Base-by-base conservation (phyloP, 64 coral and sea anemone species). In the Hydrozoanthus tunicans region DNA sequence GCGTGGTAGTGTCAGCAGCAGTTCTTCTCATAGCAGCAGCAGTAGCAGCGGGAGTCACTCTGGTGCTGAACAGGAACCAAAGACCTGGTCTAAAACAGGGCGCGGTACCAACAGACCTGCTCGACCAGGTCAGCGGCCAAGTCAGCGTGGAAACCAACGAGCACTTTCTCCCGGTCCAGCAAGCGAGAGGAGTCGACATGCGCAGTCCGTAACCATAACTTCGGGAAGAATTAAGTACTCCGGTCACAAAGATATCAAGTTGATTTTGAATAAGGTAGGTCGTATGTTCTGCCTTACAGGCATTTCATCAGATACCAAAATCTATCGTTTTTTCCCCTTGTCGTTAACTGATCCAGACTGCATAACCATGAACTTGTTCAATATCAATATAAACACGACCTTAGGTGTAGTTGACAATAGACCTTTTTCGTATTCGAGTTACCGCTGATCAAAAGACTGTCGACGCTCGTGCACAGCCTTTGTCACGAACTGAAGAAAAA, bases 181-280 rank as follows among this genome's bases (percentile, higher is more conserved):
- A 11, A 32, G 9, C 0, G 90, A 83, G 59, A 61, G 92, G 64
- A 82, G 79, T 25, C 93, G 93, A 10, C 92, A 88, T 56, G 24
- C 91, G 2, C 94, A 90, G 25, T 81, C 83, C 56, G 83, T 85
- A n/a, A 89, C 82, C 17, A 56, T 96, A 59, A 89, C 92, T 3
- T 90, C 85, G 12, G 95, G 95, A 23, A 96, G 82, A 56, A 92
- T 96, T 24, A 77, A 93, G 81, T 96, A 96, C 78, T 91, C 95
- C 57, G 95, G 95, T 6, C 95, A 96, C 59, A 96, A 96, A 77
- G 95, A 96, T 89, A 96, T 96, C 62, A 96, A 96, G 85, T 85
- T 96, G 56, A 96, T 93, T 55, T 64, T 96, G 61, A 96, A 96
- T 84, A 96, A 96, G 95, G 95, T 96, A 81, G 59, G 43, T 6